These are phyloP conservation scores for Martes martes DNA, from an alignment of 2,113 vertebrate species.

Conservation along the genomic window DNA sequence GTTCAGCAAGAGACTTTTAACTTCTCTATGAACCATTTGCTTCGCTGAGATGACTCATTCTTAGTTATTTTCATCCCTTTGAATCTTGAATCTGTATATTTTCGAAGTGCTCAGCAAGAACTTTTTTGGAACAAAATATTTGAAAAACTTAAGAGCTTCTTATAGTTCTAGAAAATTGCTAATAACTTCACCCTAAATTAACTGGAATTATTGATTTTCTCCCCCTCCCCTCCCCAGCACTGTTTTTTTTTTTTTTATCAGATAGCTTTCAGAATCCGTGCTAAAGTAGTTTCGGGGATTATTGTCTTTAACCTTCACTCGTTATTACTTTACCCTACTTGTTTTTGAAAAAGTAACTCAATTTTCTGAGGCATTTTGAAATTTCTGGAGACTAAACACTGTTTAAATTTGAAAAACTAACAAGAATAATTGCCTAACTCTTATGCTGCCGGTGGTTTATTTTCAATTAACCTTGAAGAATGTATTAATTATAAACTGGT, in stretches of 20 bases:
- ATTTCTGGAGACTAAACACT: neutral
- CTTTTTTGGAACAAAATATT: constrained; percentile 63
- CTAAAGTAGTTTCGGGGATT: neutral
- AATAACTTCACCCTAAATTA: constrained; percentile 39
- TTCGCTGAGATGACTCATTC: constrained; percentile 63
- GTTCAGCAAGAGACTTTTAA: constrained; percentile 58
- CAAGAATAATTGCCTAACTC: constrained; percentile 40
- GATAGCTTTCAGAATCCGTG: neutral
- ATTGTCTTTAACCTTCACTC: constrained; percentile 19
- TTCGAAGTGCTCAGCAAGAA: constrained; percentile 53
- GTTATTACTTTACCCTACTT: neutral
- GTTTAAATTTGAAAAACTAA: constrained; percentile 54
- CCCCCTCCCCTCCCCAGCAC: neutral
- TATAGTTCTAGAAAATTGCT: constrained; percentile 51
- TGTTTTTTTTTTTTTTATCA: constrained; percentile 12
- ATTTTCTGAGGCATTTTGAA: constrained; percentile 48
- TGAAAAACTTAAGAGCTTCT: constrained; percentile 49
- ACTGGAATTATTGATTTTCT: constrained; percentile 6
- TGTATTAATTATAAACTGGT: constrained; percentile 54
- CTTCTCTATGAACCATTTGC: constrained; percentile 57
- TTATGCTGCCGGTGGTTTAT: neutral
- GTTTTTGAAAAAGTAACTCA: constrained; percentile 54
- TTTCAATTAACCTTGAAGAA: constrained; percentile 61
- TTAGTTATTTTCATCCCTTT: constrained; percentile 70
- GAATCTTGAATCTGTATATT: constrained; percentile 54